Evolutionary conservation across 1,140 invertebrate genomes (phyloP).

Genomic region (Lepidurus arcticus): DNA sequence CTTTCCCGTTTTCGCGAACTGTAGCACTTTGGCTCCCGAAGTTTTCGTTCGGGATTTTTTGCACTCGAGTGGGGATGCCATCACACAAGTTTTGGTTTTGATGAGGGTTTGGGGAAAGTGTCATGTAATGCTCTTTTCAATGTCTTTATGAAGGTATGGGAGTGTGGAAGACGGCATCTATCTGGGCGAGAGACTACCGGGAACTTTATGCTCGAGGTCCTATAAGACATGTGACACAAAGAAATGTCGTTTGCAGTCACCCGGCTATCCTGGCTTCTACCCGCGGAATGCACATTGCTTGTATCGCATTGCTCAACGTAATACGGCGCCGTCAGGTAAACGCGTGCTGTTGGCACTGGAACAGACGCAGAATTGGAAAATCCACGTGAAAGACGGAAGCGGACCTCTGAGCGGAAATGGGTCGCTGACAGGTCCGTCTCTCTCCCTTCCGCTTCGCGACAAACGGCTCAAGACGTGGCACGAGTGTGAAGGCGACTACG

Average conservation of each 20-base stretch:
- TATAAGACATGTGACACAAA: conserved; percentile 82
- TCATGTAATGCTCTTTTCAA: not conserved
- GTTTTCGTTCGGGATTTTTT: no score
- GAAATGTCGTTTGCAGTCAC: conserved; percentile 73
- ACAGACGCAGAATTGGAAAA: conserved; percentile 26
- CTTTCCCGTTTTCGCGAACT: no score
- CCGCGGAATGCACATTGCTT: conserved; percentile 76
- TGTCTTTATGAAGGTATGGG: conserved; percentile 29
- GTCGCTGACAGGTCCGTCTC: conserved; percentile 1
- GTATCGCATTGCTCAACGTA: conserved; percentile 46
- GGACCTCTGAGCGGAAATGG: conserved; percentile 12
- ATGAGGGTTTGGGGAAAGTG: not conserved
- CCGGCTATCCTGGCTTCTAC: conserved; percentile 79
- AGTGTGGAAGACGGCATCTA: not conserved
- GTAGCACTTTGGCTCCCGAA: no score
- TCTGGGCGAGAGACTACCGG: conserved; percentile 73
- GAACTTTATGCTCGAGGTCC: conserved; percentile 81
- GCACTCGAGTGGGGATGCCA: no score
- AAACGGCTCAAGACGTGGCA: conserved; percentile 61
- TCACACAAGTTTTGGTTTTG: no score
- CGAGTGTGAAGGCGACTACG: conserved; percentile 80
- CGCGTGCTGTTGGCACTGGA: conserved; percentile 17
- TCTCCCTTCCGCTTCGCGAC: conserved; percentile 36
- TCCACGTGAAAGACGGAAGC: conserved; percentile 28
- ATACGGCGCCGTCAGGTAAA: not conserved